These are phyloP conservation scores for Eupithecia exiguata DNA, from an alignment of 2,888 invertebrate species.

Conservation along the genomic window DNA sequence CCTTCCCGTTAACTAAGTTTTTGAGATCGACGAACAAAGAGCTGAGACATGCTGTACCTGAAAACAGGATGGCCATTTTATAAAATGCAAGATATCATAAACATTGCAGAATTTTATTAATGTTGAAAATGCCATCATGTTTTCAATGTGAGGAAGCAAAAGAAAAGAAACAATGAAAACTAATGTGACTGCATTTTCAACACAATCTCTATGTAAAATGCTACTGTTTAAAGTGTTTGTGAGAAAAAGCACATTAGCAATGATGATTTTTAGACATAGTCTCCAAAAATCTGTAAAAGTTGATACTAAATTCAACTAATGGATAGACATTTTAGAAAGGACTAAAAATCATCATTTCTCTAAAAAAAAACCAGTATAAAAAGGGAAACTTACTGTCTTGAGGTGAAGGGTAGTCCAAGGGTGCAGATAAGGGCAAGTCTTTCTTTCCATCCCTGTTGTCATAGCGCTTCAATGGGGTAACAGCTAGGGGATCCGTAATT, in stretches of 20 bases:
- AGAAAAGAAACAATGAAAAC: constrained; percentile 71
- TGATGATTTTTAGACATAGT: constrained; percentile 1
- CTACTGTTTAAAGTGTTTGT: neutral
- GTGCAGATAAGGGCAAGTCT: constrained; percentile 55
- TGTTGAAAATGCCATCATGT: constrained; percentile 85
- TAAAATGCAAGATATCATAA: constrained; percentile 47
- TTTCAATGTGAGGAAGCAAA: constrained; percentile 76
- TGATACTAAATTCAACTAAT: too few species aligned
- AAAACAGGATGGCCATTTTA: constrained; percentile 84
- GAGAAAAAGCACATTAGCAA: constrained; percentile 5
- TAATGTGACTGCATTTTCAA: constrained; percentile 82
- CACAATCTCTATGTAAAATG: constrained; percentile 66
- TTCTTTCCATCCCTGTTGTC: constrained; percentile 70
- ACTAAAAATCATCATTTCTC: constrained; percentile 8
- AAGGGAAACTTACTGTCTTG: constrained; percentile 78
- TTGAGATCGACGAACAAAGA: constrained; percentile 81
- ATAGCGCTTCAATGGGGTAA: constrained; percentile 69
- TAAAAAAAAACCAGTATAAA: neutral
- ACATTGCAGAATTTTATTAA: constrained; percentile 52
- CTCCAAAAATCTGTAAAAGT: neutral
- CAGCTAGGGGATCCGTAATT: constrained; percentile 71
- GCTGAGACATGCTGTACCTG: constrained; percentile 80
- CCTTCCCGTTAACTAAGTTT: constrained; percentile 80
- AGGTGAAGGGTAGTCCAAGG: constrained; percentile 71
- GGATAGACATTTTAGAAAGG: neutral